phyloP scores from a whole-genome alignment of 2,797 vertebrate species.

The Harpagifer antarcticus region DNA sequence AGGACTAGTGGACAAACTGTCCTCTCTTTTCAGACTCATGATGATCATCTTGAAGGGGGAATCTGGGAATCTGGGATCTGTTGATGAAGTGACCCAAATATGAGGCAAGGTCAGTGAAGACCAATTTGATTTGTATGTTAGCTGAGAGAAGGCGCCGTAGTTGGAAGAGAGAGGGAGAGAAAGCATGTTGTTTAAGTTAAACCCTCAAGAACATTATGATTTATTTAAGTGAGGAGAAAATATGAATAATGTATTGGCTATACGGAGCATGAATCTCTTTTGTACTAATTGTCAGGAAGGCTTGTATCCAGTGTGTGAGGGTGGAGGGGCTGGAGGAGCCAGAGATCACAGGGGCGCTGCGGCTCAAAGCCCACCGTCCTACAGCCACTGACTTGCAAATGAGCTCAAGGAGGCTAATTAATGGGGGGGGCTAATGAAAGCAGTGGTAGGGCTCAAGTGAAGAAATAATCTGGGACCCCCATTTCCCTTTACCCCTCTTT shows the following conservation, averaged over 20 bases:
- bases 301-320: constrained; percentile 84
- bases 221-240: constrained; percentile 90
- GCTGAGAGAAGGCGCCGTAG: constrained; percentile 30
- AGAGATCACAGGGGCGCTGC: constrained; percentile 92
- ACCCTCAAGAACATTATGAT: constrained; percentile 90
- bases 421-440: constrained; percentile 96
- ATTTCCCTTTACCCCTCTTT: constrained; percentile 54
- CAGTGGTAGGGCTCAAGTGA: constrained; percentile 88
- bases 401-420: constrained; percentile 99
- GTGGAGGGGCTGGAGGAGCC: constrained; percentile 89
- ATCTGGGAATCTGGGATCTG: constrained; percentile 4
- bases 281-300: constrained; percentile 96
- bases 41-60: constrained; percentile 17
- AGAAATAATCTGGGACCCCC: constrained; percentile 90
- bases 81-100: constrained; percentile 59
- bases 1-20: constrained; percentile 24
- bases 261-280: constrained; percentile 90
- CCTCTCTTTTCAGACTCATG: constrained; percentile 21
- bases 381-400: constrained; percentile 98
- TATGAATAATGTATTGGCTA: constrained; percentile 93
- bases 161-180: constrained; percentile 50
- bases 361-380: constrained; percentile 95
- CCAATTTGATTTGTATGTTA: constrained; percentile 54
- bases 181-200: constrained; percentile 85
- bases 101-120: constrained; percentile 74